A percentile compares a stretch with the other conserved stretches of the same genome.
Conservation (phyloP, 2,888 invertebrate genomes). For the Dicyrtoma fusca region DNA sequence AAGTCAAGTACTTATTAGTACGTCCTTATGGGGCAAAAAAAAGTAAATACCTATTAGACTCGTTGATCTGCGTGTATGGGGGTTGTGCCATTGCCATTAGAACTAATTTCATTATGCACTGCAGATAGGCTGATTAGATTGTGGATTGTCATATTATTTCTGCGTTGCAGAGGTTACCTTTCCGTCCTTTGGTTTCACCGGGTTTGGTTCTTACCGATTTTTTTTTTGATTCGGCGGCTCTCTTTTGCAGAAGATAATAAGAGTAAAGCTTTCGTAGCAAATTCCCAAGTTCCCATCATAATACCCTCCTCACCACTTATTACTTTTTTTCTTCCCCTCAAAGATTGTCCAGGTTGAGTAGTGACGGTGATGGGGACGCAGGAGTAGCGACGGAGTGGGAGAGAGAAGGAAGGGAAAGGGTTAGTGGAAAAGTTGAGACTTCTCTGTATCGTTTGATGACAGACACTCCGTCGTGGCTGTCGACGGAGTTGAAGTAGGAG, state of each 20-base stretch:
- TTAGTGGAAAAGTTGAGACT: too few relatives aligned
- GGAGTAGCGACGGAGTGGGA: background rate
- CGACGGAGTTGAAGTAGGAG: background rate
- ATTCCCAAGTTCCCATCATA: too few relatives aligned
- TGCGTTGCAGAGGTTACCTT: too few relatives aligned
- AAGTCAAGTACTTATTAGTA: too few relatives aligned
- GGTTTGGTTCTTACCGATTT: background rate
- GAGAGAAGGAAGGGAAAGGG: too few relatives aligned
- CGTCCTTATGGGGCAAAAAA: too few relatives aligned
- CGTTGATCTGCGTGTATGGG: too few relatives aligned
- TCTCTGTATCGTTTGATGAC: background rate
- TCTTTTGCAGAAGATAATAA: background rate
- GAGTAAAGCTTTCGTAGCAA: background rate
- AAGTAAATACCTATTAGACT: too few relatives aligned
- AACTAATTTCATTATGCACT: too few relatives aligned
- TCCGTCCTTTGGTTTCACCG: background rate
- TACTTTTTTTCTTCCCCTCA: background rate
- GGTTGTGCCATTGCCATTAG: too few relatives aligned
- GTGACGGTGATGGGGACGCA: background rate
- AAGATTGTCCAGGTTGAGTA: background rate
- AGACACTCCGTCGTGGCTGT: background rate
- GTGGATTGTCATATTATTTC: too few relatives aligned
- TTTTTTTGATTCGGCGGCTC: background rate
- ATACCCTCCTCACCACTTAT: background rate
- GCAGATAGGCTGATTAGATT: too few relatives aligned